Base-by-base conservation (phyloP, 2,113 vertebrate genomes). In the Haemorhous mexicanus region DNA sequence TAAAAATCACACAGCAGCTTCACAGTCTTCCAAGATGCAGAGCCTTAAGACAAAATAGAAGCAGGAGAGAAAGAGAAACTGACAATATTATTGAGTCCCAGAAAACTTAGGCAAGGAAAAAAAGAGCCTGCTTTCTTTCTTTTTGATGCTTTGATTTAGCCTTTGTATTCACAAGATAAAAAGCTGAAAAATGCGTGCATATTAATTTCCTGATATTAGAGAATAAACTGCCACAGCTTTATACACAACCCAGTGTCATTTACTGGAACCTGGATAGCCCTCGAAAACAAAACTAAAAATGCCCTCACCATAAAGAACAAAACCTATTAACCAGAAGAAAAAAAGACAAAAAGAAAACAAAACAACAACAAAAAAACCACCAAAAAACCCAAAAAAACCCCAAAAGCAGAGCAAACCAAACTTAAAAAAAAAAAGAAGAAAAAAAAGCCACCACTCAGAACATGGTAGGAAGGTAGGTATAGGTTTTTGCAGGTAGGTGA, bases 31-130 rank as follows among this genome's bases (percentile, higher is more conserved):
- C 96, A 97, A 97, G 97, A 94, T 95, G 74, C 94, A 95, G 95
- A 97, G 95, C 94, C 96, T 97, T 96, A 97, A 97, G 97, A 98
- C 96, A 97, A 97, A 98, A 97, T 83, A 96, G 87, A 97, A 97
- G 76, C 66, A 47, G 68, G 73, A 95, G 92, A 98, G 84, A 92
- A 95, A 95, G 85, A 95, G 89, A 95, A 95, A 92, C 85, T 4
- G 33, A 53, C 53, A 78, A 77, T 93, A 77, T 82, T 90, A 70
- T 39, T 41, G 58, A 96, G 86, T 84, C 76, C 46, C 35, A 63
- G 68, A 82, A 92, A 97, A 96, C 76, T 84, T 90, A 61, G 27
- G 59, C 64, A 72, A 74, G 67, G 63, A 95, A 89, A 91, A 74
- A 41, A 82, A 49, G 21, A 80, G 21, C 39, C 16, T 64, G 13